Evolutionary conservation across 2,113 vertebrate genomes (phyloP), one percentile per base, ranked within the genome.

Genomic region (Esox niger): DNA sequence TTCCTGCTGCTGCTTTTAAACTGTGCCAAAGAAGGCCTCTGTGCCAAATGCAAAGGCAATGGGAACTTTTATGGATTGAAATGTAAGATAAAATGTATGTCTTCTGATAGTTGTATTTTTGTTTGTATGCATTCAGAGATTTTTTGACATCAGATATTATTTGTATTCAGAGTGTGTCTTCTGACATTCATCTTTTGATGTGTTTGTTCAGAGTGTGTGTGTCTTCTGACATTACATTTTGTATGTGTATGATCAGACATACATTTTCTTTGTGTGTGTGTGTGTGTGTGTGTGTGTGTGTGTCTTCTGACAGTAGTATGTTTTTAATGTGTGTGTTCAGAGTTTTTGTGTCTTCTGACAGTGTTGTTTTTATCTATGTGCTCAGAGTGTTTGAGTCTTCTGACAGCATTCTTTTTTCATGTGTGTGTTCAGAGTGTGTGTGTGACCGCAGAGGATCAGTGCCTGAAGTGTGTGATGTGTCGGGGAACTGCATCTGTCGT

Each of bases 401-500:
- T 43, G 15, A 43, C 38, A 43, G 13, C 3, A 38, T 10, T 43
- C 3, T 17, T 43, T 43, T 43, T 72, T 23, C 71, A 62, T 76
- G 61, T 84, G 79, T 49, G 1, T 61, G 59, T 61, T 33, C 84
- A 98, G 95, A 68, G 4, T 98, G 96, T 26, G 38, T 76, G 17
- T 98, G 96, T 70, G 85, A 94, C 72, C 62, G 73, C 55, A 73
- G 75, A 17, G 95, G 95, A 1, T 92, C 93, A 2, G 65, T 71
- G 23, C 67, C 84, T 0, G 52, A 83, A 60, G 75, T 93, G 60
- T 98, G 95, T 0, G 91, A 94, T 47, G 65, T 82, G 6, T 71
- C 58, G 0, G 95, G 95, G 6, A 86, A 66, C 31, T 98, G 96
- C 70, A 85, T 95, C 30, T 98, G 95, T 84, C 93, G 88, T 35